Percentiles rank a stretch among this genome's conserved stretches.
These are phyloP conservation scores for Odontothrips loti DNA, from an alignment of 2,888 invertebrate species.

Conservation along the genomic window DNA sequence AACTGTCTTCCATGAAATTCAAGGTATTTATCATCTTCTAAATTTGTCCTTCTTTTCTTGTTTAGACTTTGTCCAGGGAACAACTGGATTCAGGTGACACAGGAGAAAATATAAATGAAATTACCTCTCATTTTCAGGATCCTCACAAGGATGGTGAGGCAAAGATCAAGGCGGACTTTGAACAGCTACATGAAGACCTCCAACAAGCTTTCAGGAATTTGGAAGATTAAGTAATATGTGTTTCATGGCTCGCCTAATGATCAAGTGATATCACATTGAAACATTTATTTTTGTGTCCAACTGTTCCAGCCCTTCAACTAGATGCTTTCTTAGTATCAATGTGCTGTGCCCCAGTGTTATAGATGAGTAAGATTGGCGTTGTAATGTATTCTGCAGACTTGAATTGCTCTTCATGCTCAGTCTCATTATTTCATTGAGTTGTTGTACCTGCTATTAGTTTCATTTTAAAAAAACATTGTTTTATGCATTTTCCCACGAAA, in stretches of 20 bases:
- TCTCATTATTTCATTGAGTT: background rate
- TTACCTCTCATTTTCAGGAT: conserved; percentile 60
- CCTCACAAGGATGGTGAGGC: conserved; percentile 97
- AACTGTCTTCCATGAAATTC: conserved; percentile 98
- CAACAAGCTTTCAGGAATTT: conserved; percentile 96
- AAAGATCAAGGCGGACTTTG: conserved; percentile 95
- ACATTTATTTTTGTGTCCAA: conserved; percentile 23
- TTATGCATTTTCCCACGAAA: background rate
- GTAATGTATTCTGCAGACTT: conserved; percentile 3
- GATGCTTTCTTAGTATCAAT: conserved; percentile 17
- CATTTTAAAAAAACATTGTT: background rate
- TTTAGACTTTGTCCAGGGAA: conserved; percentile 7
- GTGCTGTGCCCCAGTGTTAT: conserved; percentile 22
- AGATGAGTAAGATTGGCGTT: background rate
- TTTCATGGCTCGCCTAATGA: conserved; percentile 28
- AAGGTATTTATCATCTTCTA: conserved; percentile 59
- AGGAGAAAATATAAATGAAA: conserved; percentile 16
- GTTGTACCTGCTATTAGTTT: background rate
- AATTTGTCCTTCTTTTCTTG: conserved; percentile 19
- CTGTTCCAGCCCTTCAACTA: conserved; percentile 22
- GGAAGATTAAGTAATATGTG: conserved; percentile 71
- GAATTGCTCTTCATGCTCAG: background rate
- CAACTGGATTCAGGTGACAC: background rate
- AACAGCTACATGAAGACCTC: conserved; percentile 95
- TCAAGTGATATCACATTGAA: conserved; percentile 25